Evolutionary conservation across 2,888 invertebrate species (phyloP), one percentile per base, ranked within the genome.

Genomic region (Actias luna): DNA sequence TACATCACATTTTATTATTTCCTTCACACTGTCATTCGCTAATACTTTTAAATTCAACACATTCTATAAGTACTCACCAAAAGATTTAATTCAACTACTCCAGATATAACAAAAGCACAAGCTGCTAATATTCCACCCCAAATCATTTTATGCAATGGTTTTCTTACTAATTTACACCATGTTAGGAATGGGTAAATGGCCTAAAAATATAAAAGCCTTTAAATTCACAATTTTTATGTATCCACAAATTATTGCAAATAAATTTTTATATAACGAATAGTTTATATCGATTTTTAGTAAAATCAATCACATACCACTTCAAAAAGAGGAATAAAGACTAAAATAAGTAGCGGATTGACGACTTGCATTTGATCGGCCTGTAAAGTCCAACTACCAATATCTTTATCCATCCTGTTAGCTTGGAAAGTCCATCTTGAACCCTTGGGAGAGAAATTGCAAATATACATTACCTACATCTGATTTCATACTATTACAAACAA

Each of bases 321-420:
- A 78, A 97, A 97, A 0, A 97, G 77, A 0, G 99, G 99, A 76
- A 99, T 98, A 72, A 98, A 96, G 3, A 95, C 61, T 27, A 99
- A 88, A 73, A 98, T 97, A 39, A 98, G 89, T 5, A 98, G 80
- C 0, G 98, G 98, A 89, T 98, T 99, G 2, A 98, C 86, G 64
- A 98, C 96, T 93, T 98, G 98, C 95, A 99, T 96, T 87, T 99
- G 99, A 89, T 99, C 99, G 0, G 99, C 98, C 73, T 98, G 96
- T 22, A 98, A 88, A 0, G 94, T 93, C 87, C 94, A 96, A 61
- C 93, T 92, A 0, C 96, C 96, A 64, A 98, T 92, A 67, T 95
- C 93, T 29, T 98, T 98, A 74, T 96, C 93, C 98, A 99, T 98
- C 69, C 96, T 94, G 14, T 95, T 95, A 0, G 98, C 98, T 93